A percentile compares a stretch with the other conserved stretches of the same genome.
Conservation (phyloP, 2,888 invertebrate species). For the Arctia plantaginis region DNA sequence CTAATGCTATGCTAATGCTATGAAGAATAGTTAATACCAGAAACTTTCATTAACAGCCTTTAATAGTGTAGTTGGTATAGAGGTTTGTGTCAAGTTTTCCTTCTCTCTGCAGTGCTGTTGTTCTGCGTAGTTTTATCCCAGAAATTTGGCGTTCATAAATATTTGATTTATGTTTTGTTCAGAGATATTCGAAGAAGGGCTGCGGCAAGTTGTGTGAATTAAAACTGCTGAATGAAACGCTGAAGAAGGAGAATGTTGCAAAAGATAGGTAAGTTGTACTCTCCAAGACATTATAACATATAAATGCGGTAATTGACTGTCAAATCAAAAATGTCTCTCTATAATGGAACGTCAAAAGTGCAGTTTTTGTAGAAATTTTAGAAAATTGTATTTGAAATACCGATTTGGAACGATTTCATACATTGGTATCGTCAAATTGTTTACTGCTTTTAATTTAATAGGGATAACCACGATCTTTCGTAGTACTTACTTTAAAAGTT, state of each 20-base stretch:
- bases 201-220: conserved; percentile 58
- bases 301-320: neutral
- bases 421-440: neutral
- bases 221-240: conserved; percentile 64
- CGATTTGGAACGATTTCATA: neutral
- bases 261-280: conserved; percentile 69
- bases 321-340: too few species aligned
- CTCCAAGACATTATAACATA: neutral
- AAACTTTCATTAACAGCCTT: too few species aligned
- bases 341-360: too few species aligned
- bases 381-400: neutral
- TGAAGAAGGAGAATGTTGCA: conserved; percentile 68
- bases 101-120: too few species aligned
- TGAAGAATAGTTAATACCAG: too few species aligned
- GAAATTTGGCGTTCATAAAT: neutral
- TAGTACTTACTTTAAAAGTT: too few species aligned
- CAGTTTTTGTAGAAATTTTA: neutral
- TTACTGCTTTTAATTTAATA: neutral
- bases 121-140: too few species aligned
- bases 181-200: conserved; percentile 54
- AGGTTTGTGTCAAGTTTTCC: too few species aligned
- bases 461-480: too few species aligned
- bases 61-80: too few species aligned
- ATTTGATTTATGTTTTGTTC: conserved; percentile 10
- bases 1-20: neutral